Percentiles rank a stretch among this genome's conserved stretches.
Conservation (phyloP, 2,113 vertebrate genomes). For the Antennarius striatus region DNA sequence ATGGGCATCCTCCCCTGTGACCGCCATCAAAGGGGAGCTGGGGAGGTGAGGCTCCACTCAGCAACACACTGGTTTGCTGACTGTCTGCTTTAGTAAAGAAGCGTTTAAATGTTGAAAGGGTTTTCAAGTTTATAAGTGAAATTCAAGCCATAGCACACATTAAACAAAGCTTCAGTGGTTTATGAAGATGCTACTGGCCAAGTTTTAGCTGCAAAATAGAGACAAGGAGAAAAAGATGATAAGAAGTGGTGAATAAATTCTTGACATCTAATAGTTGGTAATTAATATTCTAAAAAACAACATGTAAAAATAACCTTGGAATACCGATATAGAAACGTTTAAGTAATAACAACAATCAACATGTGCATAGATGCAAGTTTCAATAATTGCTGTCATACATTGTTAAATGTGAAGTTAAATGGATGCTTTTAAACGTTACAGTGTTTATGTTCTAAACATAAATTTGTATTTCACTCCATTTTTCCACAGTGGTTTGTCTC, state of each 20-base stretch:
- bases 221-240: no score
- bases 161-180: not conserved
- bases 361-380: not conserved
- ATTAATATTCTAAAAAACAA: no score
- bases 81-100: slow-evolving; percentile 11
- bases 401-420: no score
- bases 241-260: no score
- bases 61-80: slow-evolving; percentile 35
- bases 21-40: slow-evolving; percentile 46
- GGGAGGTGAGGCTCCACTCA: slow-evolving; percentile 53
- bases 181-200: no score
- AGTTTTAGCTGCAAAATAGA: no score
- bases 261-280: no score
- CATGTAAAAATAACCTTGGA: no score
- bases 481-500: slow-evolving; percentile 30
- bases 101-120: not conserved
- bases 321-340: not conserved
- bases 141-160: not conserved
- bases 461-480: slow-evolving; percentile 29
- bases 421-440: not conserved
- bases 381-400: not conserved
- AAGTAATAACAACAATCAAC: not conserved
- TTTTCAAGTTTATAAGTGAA: not conserved
- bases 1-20: slow-evolving; percentile 63
- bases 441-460: not conserved